Base-by-base conservation (phyloP, 2,113 vertebrate genomes). In the Aleadryas rufinucha region DNA sequence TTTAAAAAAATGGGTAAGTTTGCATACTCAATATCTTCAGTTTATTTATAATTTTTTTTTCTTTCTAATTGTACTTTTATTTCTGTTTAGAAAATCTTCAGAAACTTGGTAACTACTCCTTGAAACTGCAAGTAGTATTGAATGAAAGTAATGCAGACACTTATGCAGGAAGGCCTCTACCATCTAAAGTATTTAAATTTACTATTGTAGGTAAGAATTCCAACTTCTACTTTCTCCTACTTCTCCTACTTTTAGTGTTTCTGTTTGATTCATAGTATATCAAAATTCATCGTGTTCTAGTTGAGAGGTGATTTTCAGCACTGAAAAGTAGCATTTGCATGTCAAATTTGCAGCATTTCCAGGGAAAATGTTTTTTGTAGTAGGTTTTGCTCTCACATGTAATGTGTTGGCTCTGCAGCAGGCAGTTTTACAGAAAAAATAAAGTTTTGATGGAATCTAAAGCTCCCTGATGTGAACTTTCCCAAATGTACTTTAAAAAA, bases 1-100 rank as follows among this genome's bases (percentile, higher is more conserved):
- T 99, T 99, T 98, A 99, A 98, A 97, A 98, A 98, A 97, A 99
- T 98, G 97, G 99, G 99, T 99, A 97, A 93, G 94, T 98, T 87
- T 50, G 82, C 30, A 59, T 92, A n/a, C 59, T 47, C 85, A 35
- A 5, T 96, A 59, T 64, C 64, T 76, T 92, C 50, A 68, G n/a
- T 77, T 39, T 15, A 31, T 80, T 23, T 95, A 19, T 83, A 33
- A 37, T 72, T 57, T n/a, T 11, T 11, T 74, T 87, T 83, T 8
- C 35, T 81, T 76, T 87, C 90, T 97, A 80, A 81, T 72, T 77
- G 39, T 95, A 16, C 90, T 96, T 89, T 80, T 96, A 18, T 95
- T 97, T 96, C 50, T 90, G 10, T 97, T 53, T 89, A 99, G 99
- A 98, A 93, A 98, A 98, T 70, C 97, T 99, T 84, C 97, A 89